Conservation (phyloP, 2,797 vertebrate species). For the Vespertilio murinus region DNA sequence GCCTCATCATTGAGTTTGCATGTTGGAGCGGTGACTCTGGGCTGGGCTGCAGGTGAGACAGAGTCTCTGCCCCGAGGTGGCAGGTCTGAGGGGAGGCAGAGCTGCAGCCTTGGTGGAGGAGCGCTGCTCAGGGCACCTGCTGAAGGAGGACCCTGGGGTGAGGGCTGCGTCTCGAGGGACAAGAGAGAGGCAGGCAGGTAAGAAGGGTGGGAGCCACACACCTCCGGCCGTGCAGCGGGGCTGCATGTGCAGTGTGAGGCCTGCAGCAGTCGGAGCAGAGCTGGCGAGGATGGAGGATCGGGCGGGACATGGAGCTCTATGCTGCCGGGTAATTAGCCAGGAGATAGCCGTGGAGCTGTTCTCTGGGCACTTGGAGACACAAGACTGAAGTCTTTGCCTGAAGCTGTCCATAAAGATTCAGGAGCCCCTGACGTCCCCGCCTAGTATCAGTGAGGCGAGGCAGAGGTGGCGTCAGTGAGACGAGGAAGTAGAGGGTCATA, state of each 20-base stretch:
- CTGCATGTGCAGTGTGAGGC: accelerated
- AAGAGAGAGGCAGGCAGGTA: not conserved
- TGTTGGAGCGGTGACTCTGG: not conserved
- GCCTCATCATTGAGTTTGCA: not conserved
- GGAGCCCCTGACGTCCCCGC: not conserved
- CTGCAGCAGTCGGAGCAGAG: accelerated
- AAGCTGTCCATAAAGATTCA: not conserved
- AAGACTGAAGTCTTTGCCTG: not conserved
- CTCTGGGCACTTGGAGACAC: not conserved
- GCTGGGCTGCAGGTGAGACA: not conserved
- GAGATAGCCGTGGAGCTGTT: not conserved
- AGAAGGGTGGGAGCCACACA: not conserved
- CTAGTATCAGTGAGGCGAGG: not conserved
- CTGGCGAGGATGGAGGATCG: not conserved
- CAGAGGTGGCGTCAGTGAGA: not conserved
- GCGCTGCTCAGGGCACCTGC: not conserved
- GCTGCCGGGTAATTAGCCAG: not conserved
- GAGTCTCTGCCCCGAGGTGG: not conserved
- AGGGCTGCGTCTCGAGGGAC: not conserved
- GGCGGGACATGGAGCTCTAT: accelerated
- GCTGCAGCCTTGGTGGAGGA: not conserved
- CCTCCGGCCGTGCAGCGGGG: accelerated
- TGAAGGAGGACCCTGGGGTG: not conserved
- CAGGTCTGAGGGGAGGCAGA: not conserved
- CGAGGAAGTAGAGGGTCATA: not conserved